Base-by-base conservation (phyloP, 1,140 invertebrate genomes). In the Drosophila rufa region DNA sequence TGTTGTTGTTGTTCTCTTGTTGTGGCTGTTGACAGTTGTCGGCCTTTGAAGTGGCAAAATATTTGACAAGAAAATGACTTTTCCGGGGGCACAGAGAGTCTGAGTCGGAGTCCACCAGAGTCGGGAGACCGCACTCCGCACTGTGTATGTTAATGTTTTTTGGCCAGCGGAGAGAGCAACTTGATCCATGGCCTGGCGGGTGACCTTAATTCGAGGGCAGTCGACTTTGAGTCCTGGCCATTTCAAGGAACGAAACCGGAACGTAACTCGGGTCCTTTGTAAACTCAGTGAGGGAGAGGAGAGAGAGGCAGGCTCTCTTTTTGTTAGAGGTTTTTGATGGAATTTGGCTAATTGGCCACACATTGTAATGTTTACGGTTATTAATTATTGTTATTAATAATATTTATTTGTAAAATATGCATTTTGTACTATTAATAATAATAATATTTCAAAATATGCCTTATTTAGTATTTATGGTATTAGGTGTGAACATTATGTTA, bases 61-160 rank as follows among this genome's bases (percentile, higher is more conserved):
- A 89, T 87, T 87, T 87, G 84, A 83, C 80, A 87, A 84, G 80
- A 77, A 89, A 89, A 87, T 89, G 77, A 82, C 69, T 86, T 86
- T 80, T 79, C 62, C 48, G 50, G 64, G 50, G 33, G 62, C 7
- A 7, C 11, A 33, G 36, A 5, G 19, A 22, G n/a, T 9, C 22
- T 14, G 27, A 17, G 19, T 11, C 2, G 25, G 38, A 12, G 30
- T 14, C 22, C 22, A 25, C 22, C 43, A 14, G 12, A 17, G 38
- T 50, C 33, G 40, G 62, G 27, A 53, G 40, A 11, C 3, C 27
- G 27, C 27, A 30, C 27, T 14, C 3, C 27, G 27, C 27, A 30
- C 27, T 14, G 38, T 53, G n/a, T 45, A 50, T 73, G 45, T 42
- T 73, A 42, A 71, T 73, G 67, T 36, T 60, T 45, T 71, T 56